Evolutionary conservation across 1,140 invertebrate species (phyloP).

Genomic region (Meloidogyne floridensis): DNA sequence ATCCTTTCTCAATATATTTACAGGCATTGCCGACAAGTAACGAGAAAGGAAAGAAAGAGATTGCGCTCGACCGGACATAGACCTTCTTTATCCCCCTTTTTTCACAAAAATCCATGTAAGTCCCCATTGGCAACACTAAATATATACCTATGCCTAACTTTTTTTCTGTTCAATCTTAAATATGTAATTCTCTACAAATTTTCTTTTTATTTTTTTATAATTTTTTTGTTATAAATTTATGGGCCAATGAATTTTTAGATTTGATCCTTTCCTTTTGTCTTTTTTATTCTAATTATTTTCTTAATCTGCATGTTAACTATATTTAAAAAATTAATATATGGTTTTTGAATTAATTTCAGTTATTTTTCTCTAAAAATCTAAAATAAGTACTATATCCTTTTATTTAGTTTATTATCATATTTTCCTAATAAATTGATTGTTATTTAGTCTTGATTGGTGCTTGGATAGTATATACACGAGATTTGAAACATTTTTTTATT

Average conservation of each 20-base stretch:
- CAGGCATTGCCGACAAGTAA: neutral
- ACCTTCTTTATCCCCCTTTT: neutral
- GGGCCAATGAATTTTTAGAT: neutral
- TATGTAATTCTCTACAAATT: neutral
- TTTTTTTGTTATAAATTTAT: slow-evolving; percentile 3
- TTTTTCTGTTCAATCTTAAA: neutral
- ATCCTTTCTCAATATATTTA: neutral
- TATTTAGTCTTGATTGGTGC: no score
- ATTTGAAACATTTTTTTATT: no score
- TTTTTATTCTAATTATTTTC: neutral
- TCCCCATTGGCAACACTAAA: neutral
- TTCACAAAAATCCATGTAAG: neutral
- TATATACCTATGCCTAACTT: neutral
- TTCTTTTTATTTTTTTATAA: neutral
- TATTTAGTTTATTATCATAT: no score
- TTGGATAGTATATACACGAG: no score
- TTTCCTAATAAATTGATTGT: no score
- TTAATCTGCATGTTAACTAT: neutral
- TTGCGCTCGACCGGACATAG: slow-evolving; percentile 1
- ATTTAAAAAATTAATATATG: no score
- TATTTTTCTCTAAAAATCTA: no score
- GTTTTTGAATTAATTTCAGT: no score
- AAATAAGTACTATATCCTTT: no score
- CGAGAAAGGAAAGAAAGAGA: neutral
- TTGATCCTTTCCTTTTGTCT: neutral